Base-by-base conservation (phyloP, 2,113 vertebrate genomes). In the Oceanites oceanicus region DNA sequence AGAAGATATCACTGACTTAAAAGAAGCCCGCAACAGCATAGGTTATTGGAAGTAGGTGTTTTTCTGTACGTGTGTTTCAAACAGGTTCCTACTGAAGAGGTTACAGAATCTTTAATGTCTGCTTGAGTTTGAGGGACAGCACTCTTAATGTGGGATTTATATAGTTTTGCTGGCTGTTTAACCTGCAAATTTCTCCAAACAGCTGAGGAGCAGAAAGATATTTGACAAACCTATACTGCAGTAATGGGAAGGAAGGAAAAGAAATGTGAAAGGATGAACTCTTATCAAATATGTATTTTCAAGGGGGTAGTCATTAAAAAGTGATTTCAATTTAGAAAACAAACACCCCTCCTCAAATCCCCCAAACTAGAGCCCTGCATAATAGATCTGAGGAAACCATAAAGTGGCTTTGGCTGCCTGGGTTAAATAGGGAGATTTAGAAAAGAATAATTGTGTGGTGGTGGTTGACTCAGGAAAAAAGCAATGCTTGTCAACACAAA, bases 401-500 rank as follows among this genome's bases (percentile, higher is more conserved):
- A 34, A 94, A 32, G 13, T 49, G 23, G 3, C 15, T 83, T 90
- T 86, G 22, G 2, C 66, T 95, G 14, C 36, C 61, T 86, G 62
- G 15, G 13, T 92, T 90, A 84, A 88, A 86, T 14, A 75, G 18
- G 2, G 32, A 92, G 38, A 73, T 44, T 22, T 76, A 40, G 29
- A 55, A 91, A 86, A 49, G 56, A 92, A n/a, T 92, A 79, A 77
- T 50, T 73, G 5, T 17, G 21, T 29, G 34, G 29, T 92, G 19
- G 36, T 56, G 21, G 6, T 82, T 80, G 47, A 89, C 49, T 91
- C 45, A 36, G 47, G 27, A 62, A 91, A 79, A 95, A 94, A 74
- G 7, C 42, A 81, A 40, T 47, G 11, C 38, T 94, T 94, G 55
- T 90, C 86, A 90, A 65, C 47, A 94, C 26, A 92, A 90, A 86